Base-by-base conservation (phyloP, 2,888 invertebrate genomes). In the Ormyrus rosae region DNA sequence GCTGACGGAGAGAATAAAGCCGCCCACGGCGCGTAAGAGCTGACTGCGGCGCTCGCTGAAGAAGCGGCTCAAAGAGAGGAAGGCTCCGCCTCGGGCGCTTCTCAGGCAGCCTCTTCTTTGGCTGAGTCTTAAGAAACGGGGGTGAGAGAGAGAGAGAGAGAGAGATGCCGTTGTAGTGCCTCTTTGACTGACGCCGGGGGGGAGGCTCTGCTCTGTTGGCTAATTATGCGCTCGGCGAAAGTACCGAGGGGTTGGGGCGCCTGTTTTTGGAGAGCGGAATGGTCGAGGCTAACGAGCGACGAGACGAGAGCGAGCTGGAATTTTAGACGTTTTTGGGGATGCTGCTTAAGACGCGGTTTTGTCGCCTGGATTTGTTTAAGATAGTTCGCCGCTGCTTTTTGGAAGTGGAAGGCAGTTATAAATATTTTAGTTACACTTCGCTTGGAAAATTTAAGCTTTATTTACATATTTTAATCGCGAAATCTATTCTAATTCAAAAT, bases 111-210 rank as follows among this genome's bases (percentile, higher is more conserved):
- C 10, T 79, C 81, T 73, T 81, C 72, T 77, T 73, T 68, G 60
- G 64, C 67, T 45, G 70, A 73, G 65, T 74, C 81, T 78, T 81
- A 81, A 81, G 81, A 81, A 81, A 78, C 73, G 51, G 34, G 34
- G 34, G 34, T 34, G 34, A 34, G 34, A 34, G 34, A 34, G 34
- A 34, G 34, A 34, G 34, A 34, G 34, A 34, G 34, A 51, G 56
- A 50, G 60, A 34, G 63, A 53, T 4, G 48, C 46, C 53, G 67
- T 34, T 67, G 55, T 53, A 48, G 53, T 58, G 55, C 55, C 34
- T 70, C 65, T 68, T 72, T 51, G 77, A 78, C 51, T 34, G n/a
- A 63, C 11, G 10, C 60, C 61, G 55, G 48, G 48, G 48, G 50
- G 46, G 5, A 50, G 34, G 79, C 78, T 81, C 11, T 78, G 74